These are phyloP conservation scores for Psilopsiagon aymara DNA, from an alignment of 2,113 vertebrate genomes.

Conservation along the genomic window DNA sequence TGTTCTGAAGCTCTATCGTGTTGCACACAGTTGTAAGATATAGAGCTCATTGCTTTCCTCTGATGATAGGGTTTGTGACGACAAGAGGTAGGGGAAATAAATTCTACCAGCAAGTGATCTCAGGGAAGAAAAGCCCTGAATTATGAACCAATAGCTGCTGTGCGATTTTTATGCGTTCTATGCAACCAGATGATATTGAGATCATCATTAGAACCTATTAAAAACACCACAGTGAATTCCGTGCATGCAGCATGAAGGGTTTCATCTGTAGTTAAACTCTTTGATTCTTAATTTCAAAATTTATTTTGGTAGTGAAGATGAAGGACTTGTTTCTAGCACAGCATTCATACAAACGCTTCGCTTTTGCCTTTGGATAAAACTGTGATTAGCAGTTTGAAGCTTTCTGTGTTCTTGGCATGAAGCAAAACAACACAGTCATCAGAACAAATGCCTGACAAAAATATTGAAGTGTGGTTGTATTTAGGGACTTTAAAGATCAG, in stretches of 20 bases:
- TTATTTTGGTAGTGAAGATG: conserved; percentile 48
- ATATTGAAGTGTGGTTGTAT: conserved; percentile 14
- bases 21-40: neutral
- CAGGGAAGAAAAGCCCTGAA: neutral
- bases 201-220: conserved; percentile 47
- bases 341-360: conserved; percentile 8
- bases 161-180: neutral
- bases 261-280: conserved; percentile 50
- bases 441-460: conserved; percentile 48
- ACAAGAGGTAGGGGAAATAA: neutral
- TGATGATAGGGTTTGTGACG: neutral
- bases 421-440: conserved; percentile 34
- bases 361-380: conserved; percentile 23
- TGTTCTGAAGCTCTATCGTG: accelerated
- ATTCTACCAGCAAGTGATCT: neutral
- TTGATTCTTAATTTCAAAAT: conserved; percentile 67
- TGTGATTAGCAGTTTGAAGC: conserved; percentile 35
- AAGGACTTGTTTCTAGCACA: conserved; percentile 24
- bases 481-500: conserved; percentile 8
- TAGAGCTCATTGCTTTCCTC: neutral
- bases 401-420: neutral
- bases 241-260: neutral
- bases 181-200: neutral
- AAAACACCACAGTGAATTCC: neutral
- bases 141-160: neutral